Base-by-base conservation (phyloP, 2,113 vertebrate species). In the Macaca nemestrina region DNA sequence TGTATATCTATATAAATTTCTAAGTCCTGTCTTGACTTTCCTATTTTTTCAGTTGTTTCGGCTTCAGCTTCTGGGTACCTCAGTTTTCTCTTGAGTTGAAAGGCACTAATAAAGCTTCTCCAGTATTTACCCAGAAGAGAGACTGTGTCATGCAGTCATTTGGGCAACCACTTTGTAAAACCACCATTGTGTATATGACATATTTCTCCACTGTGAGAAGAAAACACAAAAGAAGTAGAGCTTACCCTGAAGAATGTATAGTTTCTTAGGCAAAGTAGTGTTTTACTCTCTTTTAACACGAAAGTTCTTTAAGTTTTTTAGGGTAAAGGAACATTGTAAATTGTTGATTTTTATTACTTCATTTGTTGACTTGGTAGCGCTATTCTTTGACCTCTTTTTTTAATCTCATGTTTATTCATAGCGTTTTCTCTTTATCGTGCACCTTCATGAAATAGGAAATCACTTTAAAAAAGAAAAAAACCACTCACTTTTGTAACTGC, bases 311-410 rank as follows among this genome's bases (percentile, higher is more conserved):
- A 72, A 20, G 9, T 75, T 83, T 94, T 88, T 80, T 78, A 52
- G 55, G 72, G 38, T 38, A 12, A 92, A 85, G 27, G 14, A 85
- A 40, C 38, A 67, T 25, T 81, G 25, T 40, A 83, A 59, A 3
- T 92, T 16, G 40, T 50, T 93, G 64, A n/a, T 35, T 93, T 80
- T 96, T 90, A 55, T 48, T 48, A 30, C 22, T 90, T 95, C 64
- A 50, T 67, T 22, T 91, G 40, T 70, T 86, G 22, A 72, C 61
- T 50, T 72, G 13, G 43, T 92, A 52, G 30, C 50, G 68, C 6
- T 78, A 35, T 57, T 88, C 32, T 90, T 88, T 88, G 75, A 94
- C 52, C 70, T 82, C 32, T 86, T 67, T 91, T 89, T 95, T 25
- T n/a, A n/a, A 13, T 88, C 11, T 89, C 20, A 1, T 87, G 45